Base-by-base conservation (phyloP, 2,113 vertebrate species). In the Hippocampus abdominalis region DNA sequence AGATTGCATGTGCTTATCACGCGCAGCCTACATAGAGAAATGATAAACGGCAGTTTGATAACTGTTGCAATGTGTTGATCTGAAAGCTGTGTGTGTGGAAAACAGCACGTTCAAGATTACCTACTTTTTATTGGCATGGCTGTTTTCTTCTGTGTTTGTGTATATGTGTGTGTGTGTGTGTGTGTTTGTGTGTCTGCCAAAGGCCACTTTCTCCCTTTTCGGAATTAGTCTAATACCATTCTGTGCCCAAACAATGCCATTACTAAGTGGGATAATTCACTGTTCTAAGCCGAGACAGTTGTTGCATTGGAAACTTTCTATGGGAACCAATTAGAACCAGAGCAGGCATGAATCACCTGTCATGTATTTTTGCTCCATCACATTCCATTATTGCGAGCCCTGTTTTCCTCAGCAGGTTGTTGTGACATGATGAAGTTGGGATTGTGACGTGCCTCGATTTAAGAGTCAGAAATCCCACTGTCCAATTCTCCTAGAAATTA, bases 151-250 rank as follows among this genome's bases (percentile, higher is more conserved):
- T 46, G 27, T 49, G 27, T 79, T 20, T 32, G 42, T 23, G 39
- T 75, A 27, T 2, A 27, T 44, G 11, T 12, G 12, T 12, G 42
- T 42, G 11, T 44, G 42, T 44, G 42, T 44, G 42, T 44, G 66
- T 49, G 32, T 63, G 32, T 75, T 54, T 51, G 49, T 72, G 54
- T 46, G 61, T 75, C 13, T 46, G 63, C 15, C 16, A 70, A 80
- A 73, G 40, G 64, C 56, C 77, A 81, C 70, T 82, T 81, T 83
- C 70, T 63, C 66, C 18, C 56, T 67, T 64, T 70, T n/a, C 71
- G 20, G 73, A 79, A 82, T 88, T 86, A 86, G 56, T 46, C 29
- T 77, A 85, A 86, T 84, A 18, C 81, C 70, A 75, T 82, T 82
- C 80, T 81, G 25, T 66, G 61, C 16, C 53, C 71, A 80, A 76